Evolutionary conservation across 2,888 invertebrate species (phyloP).

Genomic region (Cheiracanthium punctorium): DNA sequence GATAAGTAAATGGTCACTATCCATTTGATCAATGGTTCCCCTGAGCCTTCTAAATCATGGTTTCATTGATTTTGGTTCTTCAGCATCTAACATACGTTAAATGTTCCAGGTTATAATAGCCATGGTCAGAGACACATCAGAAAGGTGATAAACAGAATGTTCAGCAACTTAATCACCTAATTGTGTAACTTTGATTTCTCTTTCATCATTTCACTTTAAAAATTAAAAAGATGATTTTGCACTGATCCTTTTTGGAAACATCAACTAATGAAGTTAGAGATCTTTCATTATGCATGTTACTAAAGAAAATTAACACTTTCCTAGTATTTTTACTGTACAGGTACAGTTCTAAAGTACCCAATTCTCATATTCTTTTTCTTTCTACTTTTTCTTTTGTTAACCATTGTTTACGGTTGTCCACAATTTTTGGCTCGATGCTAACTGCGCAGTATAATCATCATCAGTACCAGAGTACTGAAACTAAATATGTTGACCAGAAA

Average conservation of each 20-base stretch:
- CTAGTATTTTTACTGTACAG: slow-evolving; percentile 94
- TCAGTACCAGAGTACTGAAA: too few relatives aligned
- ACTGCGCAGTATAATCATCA: too few relatives aligned
- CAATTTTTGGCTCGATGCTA: too few relatives aligned
- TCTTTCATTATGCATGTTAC: slow-evolving; percentile 94
- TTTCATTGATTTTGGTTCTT: slow-evolving; percentile 84
- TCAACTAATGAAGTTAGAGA: slow-evolving; percentile 88
- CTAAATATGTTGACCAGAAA: too few relatives aligned
- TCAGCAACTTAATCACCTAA: slow-evolving; percentile 98
- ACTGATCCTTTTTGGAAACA: slow-evolving; percentile 96
- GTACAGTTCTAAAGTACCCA: too few relatives aligned
- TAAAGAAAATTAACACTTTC: slow-evolving; percentile 90
- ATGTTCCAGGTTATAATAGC: slow-evolving; percentile 97
- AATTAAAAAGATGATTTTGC: slow-evolving; percentile 96
- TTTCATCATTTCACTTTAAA: slow-evolving; percentile 95
- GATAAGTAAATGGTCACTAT: slow-evolving; percentile 83
- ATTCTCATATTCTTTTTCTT: too few relatives aligned
- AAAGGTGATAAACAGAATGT: slow-evolving; percentile 98
- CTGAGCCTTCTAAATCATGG: too few relatives aligned
- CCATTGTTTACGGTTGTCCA: too few relatives aligned
- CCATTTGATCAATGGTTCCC: too few relatives aligned
- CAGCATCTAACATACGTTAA: slow-evolving; percentile 84
- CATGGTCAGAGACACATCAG: slow-evolving; percentile 92
- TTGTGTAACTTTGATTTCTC: slow-evolving; percentile 97
- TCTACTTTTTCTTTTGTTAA: too few relatives aligned